Evolutionary conservation across 2,888 invertebrate genomes (phyloP), one percentile per base, ranked within the genome.

Genomic region (Troides aeacus): DNA sequence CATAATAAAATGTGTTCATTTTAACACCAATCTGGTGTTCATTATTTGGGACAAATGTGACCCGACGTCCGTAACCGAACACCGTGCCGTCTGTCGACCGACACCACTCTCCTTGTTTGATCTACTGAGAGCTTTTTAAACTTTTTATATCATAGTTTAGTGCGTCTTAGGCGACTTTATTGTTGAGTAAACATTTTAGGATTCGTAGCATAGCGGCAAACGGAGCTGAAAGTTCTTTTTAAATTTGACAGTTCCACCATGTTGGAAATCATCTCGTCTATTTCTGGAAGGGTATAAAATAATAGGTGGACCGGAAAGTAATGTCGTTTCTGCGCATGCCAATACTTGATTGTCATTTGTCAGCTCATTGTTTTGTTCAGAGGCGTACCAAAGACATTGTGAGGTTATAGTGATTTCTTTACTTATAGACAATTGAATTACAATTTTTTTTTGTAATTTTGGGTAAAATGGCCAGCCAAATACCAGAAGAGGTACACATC

Each of bases 71-170:
- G 92, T 84, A 89, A 92, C 84, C 83, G 75, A 78, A 92, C 80
- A 90, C 89, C 87, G 78, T 75, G 80, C 88, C 90, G 90, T 82
- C 87, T 88, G 90, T 81, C 86, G 81, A 83, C 85, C 84, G 85
- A 87, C 87, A 86, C 86, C 83, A 84, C 89, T 87, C 85, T 76
- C 84, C 82, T 87, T 92, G 92, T 92, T 92, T 92, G 92, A 92
- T 92, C 92, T 92, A 92, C 91, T 87, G 89, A 89, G 91, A 90
- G 92, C 90, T 91, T 92, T 92, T 92, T 92, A 90, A 90, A 88
- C 86, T 90, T 92, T 92, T 92, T 90, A 92, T 92, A 88, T 87
- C 88, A 87, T 87, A 88, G 85, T 90, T 90, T 87, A 90, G 87
- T 86, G 84, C 82, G 83, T 80, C 89, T 88, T 88, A 88, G 85